Base-by-base conservation (phyloP, 2,888 invertebrate species). In the Pterostichus niger region DNA sequence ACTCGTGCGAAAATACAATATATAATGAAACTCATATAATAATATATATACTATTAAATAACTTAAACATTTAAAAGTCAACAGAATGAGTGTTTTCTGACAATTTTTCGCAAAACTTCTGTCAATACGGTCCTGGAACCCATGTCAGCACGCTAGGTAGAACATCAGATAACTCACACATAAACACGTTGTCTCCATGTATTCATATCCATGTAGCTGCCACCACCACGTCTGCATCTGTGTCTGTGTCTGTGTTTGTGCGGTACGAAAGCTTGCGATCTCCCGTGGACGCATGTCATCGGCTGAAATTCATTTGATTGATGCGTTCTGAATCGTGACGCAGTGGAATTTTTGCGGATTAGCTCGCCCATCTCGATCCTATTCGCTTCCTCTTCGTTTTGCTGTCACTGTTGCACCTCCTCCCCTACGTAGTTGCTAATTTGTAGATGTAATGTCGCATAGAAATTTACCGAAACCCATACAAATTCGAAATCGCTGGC, bases 311-410 rank as follows among this genome's bases (percentile, higher is more conserved):
- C 46, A 61, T 68, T 64, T 80, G 80, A 80, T 80, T 80, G 80
- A 80, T 80, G 80, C 33, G 80, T 80, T 80, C 68, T 68, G 68
- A 61, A 80, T 49, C 52, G 61, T 82, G 82, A 82, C 59, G 75
- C 49, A 40, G 6, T 75, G 15, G 73, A 73, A 82, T 71, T 81
- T 81, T 81, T 81, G 82, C 46, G 75, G 82, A 82, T 82, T 82
- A 82, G 46, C 64, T 35, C 64, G 17, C 17, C 56, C 17, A 17
- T 17, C 52, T 52, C n/a, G 6, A 52, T 52, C n/a, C 52, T 52
- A 2, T 17, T 56, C 56, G 49, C 49, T n/a, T 49, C 49, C 49
- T 13, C 5, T 49, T n/a, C 49, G 6, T 49, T n/a, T 49, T 11
- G n/a, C 11, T 49, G 49, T 49, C 49, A 49, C 13, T 11, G 49